Conservation (phyloP, 2,113 vertebrate species). For the Butorides virescens region DNA sequence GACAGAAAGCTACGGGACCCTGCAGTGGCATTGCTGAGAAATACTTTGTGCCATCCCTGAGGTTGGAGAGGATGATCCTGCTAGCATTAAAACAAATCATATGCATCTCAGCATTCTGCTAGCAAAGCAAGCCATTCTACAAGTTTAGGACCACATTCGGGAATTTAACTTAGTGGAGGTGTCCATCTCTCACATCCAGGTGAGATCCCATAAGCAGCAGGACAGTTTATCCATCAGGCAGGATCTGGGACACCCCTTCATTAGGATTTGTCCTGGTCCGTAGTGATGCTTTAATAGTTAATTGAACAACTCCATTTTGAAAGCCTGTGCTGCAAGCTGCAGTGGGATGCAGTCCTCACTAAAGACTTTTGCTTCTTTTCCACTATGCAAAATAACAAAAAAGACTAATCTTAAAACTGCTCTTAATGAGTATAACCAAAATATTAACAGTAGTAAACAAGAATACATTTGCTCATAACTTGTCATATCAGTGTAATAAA, state of each 20-base stretch:
- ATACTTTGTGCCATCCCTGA: neutral
- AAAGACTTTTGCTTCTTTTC: constrained; percentile 44
- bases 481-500: constrained; percentile 63
- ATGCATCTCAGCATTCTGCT: neutral
- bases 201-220: neutral
- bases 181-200: neutral
- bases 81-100: neutral
- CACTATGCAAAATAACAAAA: constrained; percentile 58
- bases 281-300: neutral
- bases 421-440: constrained; percentile 73
- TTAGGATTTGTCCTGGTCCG: neutral
- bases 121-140: neutral
- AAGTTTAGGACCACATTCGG: neutral
- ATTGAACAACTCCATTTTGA: neutral
- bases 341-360: neutral
- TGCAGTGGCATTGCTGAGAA: neutral
- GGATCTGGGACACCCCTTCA: neutral
- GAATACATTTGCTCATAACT: constrained; percentile 60
- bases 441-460: constrained; percentile 60
- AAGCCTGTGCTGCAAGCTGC: neutral
- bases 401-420: constrained; percentile 71
- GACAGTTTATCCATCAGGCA: neutral
- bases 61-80: neutral
- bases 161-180: neutral
- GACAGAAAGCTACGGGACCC: neutral